Evolutionary conservation across 2,888 invertebrate species (phyloP).

Genomic region (Arge pagana): DNA sequence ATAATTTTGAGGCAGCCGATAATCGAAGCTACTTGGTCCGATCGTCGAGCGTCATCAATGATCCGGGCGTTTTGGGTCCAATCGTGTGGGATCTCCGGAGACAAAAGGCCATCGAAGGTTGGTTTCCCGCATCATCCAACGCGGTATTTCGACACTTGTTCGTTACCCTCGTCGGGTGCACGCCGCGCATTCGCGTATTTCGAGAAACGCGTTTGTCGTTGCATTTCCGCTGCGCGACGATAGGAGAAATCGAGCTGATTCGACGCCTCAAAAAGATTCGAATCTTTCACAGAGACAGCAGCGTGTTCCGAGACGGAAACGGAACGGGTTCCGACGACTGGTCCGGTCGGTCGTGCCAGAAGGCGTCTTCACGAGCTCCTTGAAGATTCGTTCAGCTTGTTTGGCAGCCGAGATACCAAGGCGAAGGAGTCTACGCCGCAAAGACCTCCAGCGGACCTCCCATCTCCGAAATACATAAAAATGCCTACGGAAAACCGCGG

Average conservation of each 20-base stretch:
- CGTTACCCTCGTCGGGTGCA: too few relatives aligned
- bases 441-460: slow-evolving; percentile 24
- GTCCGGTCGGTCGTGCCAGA: slow-evolving; percentile 67
- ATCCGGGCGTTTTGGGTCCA: slow-evolving; percentile 84
- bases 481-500: slow-evolving; percentile 41
- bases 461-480: slow-evolving; percentile 36
- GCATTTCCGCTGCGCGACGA: too few relatives aligned
- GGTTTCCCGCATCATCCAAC: too few relatives aligned
- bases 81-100: slow-evolving; percentile 82
- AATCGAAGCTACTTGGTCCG: slow-evolving; percentile 61
- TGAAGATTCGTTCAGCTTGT: slow-evolving; percentile 79
- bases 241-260: too few relatives aligned
- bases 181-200: too few relatives aligned
- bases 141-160: too few relatives aligned
- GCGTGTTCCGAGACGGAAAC: slow-evolving; percentile 40
- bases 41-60: slow-evolving; percentile 71
- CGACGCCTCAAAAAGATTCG: too few relatives aligned
- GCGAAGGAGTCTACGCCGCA: slow-evolving; percentile 46
- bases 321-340: slow-evolving; percentile 39
- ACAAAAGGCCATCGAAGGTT: slow-evolving; percentile 61
- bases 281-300: slow-evolving; percentile 20
- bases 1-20: slow-evolving; percentile 35
- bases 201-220: too few relatives aligned
- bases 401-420: slow-evolving; percentile 68
- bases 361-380: slow-evolving; percentile 76